Percentiles rank a stretch among this genome's conserved stretches.
Conservation (phyloP, 2,113 vertebrate species). For the Myiopsitta monachus region DNA sequence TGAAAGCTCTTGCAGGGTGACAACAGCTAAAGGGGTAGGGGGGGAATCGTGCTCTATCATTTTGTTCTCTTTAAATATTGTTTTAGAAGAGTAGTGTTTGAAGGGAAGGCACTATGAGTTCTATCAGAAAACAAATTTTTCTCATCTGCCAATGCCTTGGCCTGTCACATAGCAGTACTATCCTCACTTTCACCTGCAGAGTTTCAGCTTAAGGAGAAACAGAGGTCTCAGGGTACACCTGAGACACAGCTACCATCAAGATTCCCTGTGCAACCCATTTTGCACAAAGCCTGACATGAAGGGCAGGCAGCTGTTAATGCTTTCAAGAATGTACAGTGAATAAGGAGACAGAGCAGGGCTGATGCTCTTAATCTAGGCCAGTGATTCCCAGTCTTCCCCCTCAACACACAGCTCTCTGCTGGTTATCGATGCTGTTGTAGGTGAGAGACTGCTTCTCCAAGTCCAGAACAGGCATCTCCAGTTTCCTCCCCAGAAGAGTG, state of each 20-base stretch:
- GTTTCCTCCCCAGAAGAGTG: not conserved
- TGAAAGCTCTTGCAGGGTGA: not conserved
- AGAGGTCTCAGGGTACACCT: not conserved
- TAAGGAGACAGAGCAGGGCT: not conserved
- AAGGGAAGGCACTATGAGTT: conserved; percentile 69
- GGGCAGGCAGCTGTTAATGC: conserved; percentile 37
- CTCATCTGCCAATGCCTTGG: conserved; percentile 38
- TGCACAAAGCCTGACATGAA: conserved; percentile 2
- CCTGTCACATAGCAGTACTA: not conserved
- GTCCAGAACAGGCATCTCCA: not conserved
- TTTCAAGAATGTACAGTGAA: not conserved
- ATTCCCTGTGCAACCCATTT: not conserved
- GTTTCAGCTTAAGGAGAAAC: conserved; percentile 1
- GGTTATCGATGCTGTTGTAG: not conserved
- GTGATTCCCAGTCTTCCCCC: conserved; percentile 36
- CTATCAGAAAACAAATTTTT: conserved; percentile 54
- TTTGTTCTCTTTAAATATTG: conserved; percentile 55
- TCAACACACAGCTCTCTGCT: conserved; percentile 48
- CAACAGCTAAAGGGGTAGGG: not conserved
- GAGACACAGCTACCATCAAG: not conserved
- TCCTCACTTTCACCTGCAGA: conserved; percentile 33
- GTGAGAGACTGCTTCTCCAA: conserved; percentile 35
- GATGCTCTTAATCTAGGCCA: not conserved
- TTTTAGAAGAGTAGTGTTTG: conserved; percentile 57
- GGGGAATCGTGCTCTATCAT: not conserved